A percentile compares a stretch with the other conserved stretches of the same genome.
These are phyloP conservation scores for Tuta absoluta DNA, from an alignment of 2,888 invertebrate species.

Conservation along the genomic window DNA sequence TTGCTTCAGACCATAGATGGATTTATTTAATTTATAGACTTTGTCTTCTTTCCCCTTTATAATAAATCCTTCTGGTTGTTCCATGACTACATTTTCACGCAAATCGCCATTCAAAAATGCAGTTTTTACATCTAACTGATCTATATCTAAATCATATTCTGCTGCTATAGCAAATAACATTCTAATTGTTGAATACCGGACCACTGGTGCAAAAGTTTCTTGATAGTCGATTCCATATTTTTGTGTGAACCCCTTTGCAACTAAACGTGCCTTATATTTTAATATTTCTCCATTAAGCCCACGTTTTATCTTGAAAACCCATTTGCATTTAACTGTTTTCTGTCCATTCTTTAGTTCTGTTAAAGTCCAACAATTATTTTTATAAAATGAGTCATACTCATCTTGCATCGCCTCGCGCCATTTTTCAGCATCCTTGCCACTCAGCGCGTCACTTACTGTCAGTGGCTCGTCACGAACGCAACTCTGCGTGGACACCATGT, in stretches of 20 bases:
- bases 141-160: conserved; percentile 27
- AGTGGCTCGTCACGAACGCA: conserved; percentile 11
- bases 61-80: conserved; percentile 33
- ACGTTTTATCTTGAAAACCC: conserved; percentile 29
- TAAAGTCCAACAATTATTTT: conserved; percentile 31
- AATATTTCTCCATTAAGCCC: conserved; percentile 25
- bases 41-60: conserved; percentile 23
- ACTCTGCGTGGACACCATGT: not conserved
- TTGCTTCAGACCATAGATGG: conserved; percentile 32
- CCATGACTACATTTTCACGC: conserved; percentile 32
- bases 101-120: conserved; percentile 36
- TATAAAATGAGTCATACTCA: conserved; percentile 32
- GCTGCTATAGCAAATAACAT: conserved; percentile 27
- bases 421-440: conserved; percentile 17
- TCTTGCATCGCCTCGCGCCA: conserved; percentile 31
- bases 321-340: conserved; percentile 27
- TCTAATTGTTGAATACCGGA: conserved; percentile 29
- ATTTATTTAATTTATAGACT: conserved; percentile 31
- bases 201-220: conserved; percentile 34
- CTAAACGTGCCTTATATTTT: conserved; percentile 31
- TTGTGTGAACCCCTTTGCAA: conserved; percentile 32
- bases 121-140: conserved; percentile 37
- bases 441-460: conserved; percentile 28
- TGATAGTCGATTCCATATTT: conserved; percentile 30
- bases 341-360: conserved; percentile 25